Percentiles rank a stretch among this genome's conserved stretches.
phyloP scores from a whole-genome alignment of 2,113 vertebrate species.

The Megalops atlanticus region DNA sequence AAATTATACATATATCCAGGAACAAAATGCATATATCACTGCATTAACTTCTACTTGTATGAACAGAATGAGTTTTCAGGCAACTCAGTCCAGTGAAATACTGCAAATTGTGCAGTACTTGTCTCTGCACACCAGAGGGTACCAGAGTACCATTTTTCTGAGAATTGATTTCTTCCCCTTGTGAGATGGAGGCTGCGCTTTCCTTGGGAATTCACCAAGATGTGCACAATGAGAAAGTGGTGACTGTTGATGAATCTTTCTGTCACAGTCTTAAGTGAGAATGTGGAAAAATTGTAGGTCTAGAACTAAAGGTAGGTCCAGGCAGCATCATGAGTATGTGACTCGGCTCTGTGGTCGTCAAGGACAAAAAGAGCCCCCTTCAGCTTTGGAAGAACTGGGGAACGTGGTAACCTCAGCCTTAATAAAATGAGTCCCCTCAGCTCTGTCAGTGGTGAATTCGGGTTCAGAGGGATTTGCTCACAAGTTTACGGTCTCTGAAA shows the following conservation, averaged over 20 bases:
- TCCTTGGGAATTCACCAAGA: not conserved
- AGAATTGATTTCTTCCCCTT: not conserved
- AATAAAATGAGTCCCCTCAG: not conserved
- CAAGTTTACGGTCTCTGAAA: too few species aligned
- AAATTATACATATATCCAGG: too few species aligned
- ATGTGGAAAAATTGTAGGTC: not conserved
- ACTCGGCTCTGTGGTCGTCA: not conserved
- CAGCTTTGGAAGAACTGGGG: not conserved
- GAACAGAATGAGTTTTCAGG: too few species aligned
- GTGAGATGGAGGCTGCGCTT: not conserved
- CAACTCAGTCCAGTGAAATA: too few species aligned
- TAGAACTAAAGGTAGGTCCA: not conserved
- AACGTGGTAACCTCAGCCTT: not conserved
- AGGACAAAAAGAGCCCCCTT: too few species aligned
- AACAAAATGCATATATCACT: too few species aligned
- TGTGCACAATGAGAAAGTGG: not conserved
- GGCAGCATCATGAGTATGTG: too few species aligned
- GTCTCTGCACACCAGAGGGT: constrained; percentile 59
- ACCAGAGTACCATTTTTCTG: constrained; percentile 32
- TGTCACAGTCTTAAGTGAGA: not conserved
- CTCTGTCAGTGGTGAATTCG: not conserved
- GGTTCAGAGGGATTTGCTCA: not conserved
- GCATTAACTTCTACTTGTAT: too few species aligned
- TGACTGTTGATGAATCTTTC: not conserved
- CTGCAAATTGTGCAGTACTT: not conserved